Evolutionary conservation across 2,888 invertebrate genomes (phyloP), one percentile per base, ranked within the genome.

Genomic region (Polyommatus iphigenia): DNA sequence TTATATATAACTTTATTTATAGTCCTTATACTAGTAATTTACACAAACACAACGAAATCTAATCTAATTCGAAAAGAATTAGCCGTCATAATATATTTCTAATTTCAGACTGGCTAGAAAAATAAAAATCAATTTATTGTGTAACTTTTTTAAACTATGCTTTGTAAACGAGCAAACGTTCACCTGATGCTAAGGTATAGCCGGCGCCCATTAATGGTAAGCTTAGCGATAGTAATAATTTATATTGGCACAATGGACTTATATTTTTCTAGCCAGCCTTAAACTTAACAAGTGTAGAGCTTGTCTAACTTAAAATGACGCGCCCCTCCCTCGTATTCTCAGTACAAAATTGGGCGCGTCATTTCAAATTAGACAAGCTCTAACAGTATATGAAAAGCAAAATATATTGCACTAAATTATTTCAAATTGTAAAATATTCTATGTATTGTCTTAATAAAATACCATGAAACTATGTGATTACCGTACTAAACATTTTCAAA

Each of bases 11-110:
- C 93, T 91, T 92, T 90, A 91, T 91, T 91, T 86, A 88, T 90
- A 89, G 86, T 90, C 84, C 79, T 86, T 89, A 88, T 90, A 88
- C 87, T 89, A 85, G 90, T 91, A 93, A 92, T 92, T 91, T 93
- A 92, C 89, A 93, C 92, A 93, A 93, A 93, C 92, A 91, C 92
- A 93, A 93, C 93, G 91, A 89, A 89, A 90, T 84, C 88, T 90
- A 90, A 84, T 85, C 87, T 88, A 88, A 88, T 88, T 85, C 86
- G 85, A 84, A 77, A 78, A 75, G 78, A 80, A 75, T 77, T 79
- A 79, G 78, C 54, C 71, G 76, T 78, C 78, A 80, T 67, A 76
- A 78, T 72, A 50, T 76, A 13, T 79, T 32, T 32, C 32, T 32
- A 32, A 32, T 32, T 77, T 29, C 29, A 67, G 67, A 29, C 29